phyloP scores from a whole-genome alignment of 2,888 invertebrate species.

The Nomada fucata region DNA sequence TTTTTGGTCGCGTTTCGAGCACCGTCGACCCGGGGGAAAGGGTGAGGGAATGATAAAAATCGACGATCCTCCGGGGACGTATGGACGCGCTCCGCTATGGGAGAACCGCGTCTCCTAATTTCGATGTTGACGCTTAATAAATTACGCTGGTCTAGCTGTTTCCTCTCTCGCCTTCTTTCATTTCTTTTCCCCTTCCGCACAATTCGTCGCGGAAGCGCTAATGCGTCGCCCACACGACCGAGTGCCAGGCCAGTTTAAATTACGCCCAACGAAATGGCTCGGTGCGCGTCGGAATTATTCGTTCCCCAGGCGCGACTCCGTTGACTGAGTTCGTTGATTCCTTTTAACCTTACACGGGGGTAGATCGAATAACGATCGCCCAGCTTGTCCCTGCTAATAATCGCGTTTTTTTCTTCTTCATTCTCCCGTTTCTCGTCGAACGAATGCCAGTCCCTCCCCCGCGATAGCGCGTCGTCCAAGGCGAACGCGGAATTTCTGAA shows the following conservation, averaged over 20 bases:
- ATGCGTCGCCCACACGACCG: slow-evolving; percentile 47
- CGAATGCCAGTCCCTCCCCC: too few species aligned
- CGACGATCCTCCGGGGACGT: background rate
- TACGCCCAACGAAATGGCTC: slow-evolving; percentile 45
- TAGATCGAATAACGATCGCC: background rate
- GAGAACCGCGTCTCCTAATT: background rate
- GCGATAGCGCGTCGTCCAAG: background rate
- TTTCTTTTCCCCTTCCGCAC: slow-evolving; percentile 12
- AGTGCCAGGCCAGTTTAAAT: slow-evolving; percentile 52
- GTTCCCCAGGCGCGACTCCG: slow-evolving; percentile 8
- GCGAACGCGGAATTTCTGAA: background rate
- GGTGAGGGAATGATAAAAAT: background rate
- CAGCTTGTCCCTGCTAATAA: too few species aligned
- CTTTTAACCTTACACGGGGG: background rate
- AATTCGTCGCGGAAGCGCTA: slow-evolving; percentile 64
- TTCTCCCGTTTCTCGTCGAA: too few species aligned
- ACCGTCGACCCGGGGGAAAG: background rate
- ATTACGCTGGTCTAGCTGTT: slow-evolving; percentile 42
- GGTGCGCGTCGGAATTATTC: slow-evolving; percentile 48
- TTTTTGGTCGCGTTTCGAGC: background rate
- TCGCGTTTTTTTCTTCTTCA: too few species aligned
- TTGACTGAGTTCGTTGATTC: background rate
- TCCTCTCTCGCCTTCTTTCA: background rate
- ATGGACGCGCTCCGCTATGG: background rate
- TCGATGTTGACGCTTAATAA: slow-evolving; percentile 31